These are phyloP conservation scores for Ennomos fuscantarius DNA, from an alignment of 2,888 invertebrate genomes.

Conservation along the genomic window DNA sequence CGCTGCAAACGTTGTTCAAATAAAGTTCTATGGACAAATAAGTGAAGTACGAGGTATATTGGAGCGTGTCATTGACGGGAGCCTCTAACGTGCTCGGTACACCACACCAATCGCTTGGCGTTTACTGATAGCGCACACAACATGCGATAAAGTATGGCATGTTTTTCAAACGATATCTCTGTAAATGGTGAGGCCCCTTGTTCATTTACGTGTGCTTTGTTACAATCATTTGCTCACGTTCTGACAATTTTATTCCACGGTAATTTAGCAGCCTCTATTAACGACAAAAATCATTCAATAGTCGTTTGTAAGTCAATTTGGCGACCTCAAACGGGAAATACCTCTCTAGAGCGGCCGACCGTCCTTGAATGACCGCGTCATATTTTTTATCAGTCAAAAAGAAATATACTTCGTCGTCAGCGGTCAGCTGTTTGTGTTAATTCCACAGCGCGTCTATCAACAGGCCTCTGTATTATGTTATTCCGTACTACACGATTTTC, in stretches of 20 bases:
- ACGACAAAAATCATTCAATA: constrained; percentile 47
- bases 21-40: constrained; percentile 35
- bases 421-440: constrained; percentile 83
- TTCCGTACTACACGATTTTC: constrained; percentile 39
- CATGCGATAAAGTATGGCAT: constrained; percentile 73
- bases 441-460: constrained; percentile 77
- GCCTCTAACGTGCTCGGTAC: constrained; percentile 39
- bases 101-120: constrained; percentile 43
- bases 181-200: constrained; percentile 62
- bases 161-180: constrained; percentile 78
- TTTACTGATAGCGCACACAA: constrained; percentile 73
- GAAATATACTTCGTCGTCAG: constrained; percentile 64
- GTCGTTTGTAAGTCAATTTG: constrained; percentile 58
- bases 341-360: constrained; percentile 67
- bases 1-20: constrained; percentile 32
- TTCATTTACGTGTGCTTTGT: constrained; percentile 37
- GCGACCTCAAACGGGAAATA: constrained; percentile 73
- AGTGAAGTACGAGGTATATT: constrained; percentile 32
- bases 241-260: constrained; percentile 20
- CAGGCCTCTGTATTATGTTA: constrained; percentile 57
- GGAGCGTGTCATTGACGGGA: constrained; percentile 44
- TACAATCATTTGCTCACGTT: constrained; percentile 35
- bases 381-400: constrained; percentile 79
- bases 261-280: constrained; percentile 33
- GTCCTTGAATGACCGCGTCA: constrained; percentile 82